Evolutionary conservation across 2,797 vertebrate genomes (phyloP).

Genomic region (Falco columbarius): DNA sequence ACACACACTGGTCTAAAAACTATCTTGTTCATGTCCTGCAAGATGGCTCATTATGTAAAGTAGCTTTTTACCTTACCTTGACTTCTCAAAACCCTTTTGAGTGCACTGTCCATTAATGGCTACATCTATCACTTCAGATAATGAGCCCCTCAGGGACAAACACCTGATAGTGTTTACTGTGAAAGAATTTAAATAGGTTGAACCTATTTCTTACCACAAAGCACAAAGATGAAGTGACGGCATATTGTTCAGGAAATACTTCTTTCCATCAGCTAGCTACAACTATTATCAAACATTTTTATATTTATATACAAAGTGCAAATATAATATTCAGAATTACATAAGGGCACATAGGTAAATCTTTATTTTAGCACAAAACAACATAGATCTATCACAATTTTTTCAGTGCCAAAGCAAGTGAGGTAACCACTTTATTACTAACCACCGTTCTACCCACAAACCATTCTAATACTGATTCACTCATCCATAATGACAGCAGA

Average conservation of each 20-base stretch:
- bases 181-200: background rate
- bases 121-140: constrained; percentile 24
- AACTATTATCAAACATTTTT: background rate
- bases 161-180: background rate
- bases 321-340: background rate
- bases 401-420: background rate
- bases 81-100: background rate
- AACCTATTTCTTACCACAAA: background rate
- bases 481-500: background rate
- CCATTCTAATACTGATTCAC: background rate
- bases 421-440: background rate
- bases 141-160: background rate
- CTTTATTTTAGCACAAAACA: background rate
- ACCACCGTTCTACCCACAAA: background rate
- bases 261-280: background rate
- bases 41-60: background rate
- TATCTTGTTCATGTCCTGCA: background rate
- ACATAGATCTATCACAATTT: background rate
- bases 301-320: background rate
- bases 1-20: background rate
- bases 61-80: background rate
- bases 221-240: background rate
- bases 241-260: background rate
- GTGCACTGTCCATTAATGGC: background rate
- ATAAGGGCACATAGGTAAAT: background rate